phyloP scores from a whole-genome alignment of 2,797 vertebrate genomes.

The Anguilla obscura region DNA sequence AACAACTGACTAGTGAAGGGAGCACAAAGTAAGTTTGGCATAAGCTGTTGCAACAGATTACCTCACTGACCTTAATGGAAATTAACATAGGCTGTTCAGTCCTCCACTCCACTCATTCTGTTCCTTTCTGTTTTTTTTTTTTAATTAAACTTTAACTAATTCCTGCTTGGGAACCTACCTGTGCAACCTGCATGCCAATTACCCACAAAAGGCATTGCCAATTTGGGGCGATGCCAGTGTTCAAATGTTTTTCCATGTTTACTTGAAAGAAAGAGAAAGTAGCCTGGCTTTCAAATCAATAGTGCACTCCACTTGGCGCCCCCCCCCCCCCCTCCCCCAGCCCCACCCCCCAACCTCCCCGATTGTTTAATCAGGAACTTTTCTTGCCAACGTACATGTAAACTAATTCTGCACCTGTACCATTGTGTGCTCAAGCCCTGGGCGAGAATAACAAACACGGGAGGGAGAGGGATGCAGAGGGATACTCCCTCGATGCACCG shows the following conservation, averaged over 20 bases:
- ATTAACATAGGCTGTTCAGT: neutral
- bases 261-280: neutral
- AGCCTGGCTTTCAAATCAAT: neutral
- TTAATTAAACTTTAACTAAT: neutral
- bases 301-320: too few species aligned
- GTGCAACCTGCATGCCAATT: neutral
- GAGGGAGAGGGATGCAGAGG: neutral
- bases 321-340: neutral
- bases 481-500: neutral
- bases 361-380: neutral
- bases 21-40: neutral
- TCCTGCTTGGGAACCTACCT: neutral
- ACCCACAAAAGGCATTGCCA: constrained; percentile 7
- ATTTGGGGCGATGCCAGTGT: neutral
- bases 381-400: constrained; percentile 15
- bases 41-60: constrained; percentile 7
- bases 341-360: neutral
- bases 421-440: constrained; percentile 14
- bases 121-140: neutral
- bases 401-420: constrained; percentile 12
- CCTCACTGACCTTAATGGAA: constrained; percentile 19
- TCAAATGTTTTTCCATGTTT: neutral
- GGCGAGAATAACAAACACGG: neutral
- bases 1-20: constrained; percentile 1
- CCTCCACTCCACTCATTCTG: neutral